Evolutionary conservation across 92 coral and sea anemone genomes (phyloP).

Genomic region (Epizoanthus stellaris): DNA sequence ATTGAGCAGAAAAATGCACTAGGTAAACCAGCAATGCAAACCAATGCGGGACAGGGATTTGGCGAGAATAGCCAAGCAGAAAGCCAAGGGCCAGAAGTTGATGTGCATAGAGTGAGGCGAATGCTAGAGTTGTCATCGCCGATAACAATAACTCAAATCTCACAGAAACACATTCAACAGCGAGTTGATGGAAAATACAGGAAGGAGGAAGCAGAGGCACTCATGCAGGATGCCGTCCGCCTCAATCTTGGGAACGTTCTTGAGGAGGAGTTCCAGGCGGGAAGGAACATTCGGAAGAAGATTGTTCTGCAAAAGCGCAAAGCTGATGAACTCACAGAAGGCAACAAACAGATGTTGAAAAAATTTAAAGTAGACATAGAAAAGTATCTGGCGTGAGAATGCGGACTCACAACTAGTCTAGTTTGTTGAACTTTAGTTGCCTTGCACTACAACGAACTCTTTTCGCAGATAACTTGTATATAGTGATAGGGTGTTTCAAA

Average conservation of each 20-base stretch:
- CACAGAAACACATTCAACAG: slow-evolving; percentile 67
- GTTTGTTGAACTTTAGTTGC: no score
- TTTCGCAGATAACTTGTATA: no score
- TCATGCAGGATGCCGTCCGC: slow-evolving; percentile 52
- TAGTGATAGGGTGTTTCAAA: no score
- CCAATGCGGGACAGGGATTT: neutral
- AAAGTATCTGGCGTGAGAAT: neutral
- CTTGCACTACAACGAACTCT: no score
- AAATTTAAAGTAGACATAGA: neutral
- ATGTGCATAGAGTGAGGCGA: slow-evolving; percentile 53
- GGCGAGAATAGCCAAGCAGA: neutral
- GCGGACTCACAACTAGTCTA: neutral
- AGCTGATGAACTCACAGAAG: slow-evolving; percentile 1
- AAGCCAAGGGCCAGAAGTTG: slow-evolving; percentile 9
- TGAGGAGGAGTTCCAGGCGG: slow-evolving; percentile 28
- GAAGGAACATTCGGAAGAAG: neutral
- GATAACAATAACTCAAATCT: slow-evolving; percentile 54
- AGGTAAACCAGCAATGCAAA: slow-evolving; percentile 22
- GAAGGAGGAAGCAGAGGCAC: slow-evolving; percentile 71
- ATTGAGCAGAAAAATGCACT: slow-evolving; percentile 69
- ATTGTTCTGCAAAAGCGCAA: neutral
- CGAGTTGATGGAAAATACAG: slow-evolving; percentile 68
- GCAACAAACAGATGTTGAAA: neutral
- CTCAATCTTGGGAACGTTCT: slow-evolving; percentile 22
- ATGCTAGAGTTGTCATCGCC: slow-evolving; percentile 62